phyloP scores from a whole-genome alignment of 2,888 invertebrate genomes.

The Luperina nickerlii region DNA sequence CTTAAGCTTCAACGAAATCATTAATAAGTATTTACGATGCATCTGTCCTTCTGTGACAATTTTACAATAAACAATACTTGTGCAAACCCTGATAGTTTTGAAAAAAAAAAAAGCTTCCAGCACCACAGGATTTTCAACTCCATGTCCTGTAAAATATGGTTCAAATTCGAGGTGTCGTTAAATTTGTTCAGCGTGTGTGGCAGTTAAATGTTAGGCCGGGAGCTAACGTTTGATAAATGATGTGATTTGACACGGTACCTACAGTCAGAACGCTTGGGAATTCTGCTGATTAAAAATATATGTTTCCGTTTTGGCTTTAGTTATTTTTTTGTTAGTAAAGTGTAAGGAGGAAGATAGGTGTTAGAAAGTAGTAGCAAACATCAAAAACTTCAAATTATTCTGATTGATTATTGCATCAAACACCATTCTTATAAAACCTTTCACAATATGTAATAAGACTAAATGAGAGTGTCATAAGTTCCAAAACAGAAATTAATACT shows the following conservation, averaged over 20 bases:
- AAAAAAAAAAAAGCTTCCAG: slow-evolving; percentile 35
- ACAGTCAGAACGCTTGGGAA: slow-evolving; percentile 75
- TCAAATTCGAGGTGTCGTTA: slow-evolving; percentile 4
- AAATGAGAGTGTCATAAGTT: background rate
- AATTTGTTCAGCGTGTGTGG: slow-evolving; percentile 69
- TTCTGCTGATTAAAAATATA: slow-evolving; percentile 73
- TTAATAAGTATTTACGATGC: slow-evolving; percentile 83
- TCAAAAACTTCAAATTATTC: background rate
- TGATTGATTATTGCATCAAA: background rate
- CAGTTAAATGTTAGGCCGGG: slow-evolving; percentile 68
- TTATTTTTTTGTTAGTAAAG: background rate
- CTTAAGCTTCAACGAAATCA: slow-evolving; percentile 77
- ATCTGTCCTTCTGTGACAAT: slow-evolving; percentile 79
- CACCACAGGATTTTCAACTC: slow-evolving; percentile 7
- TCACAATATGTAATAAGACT: background rate
- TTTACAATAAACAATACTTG: slow-evolving; percentile 74
- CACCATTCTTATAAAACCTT: background rate
- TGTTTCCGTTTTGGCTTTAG: slow-evolving; percentile 65
- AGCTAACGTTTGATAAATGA: slow-evolving; percentile 78
- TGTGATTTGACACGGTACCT: slow-evolving; percentile 74
- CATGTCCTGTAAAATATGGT: accelerated
- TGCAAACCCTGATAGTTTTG: slow-evolving; percentile 62
- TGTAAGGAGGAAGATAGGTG: slow-evolving; percentile 4
- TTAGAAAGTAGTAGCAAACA: background rate
- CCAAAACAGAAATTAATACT: background rate